Conservation (phyloP, 2,113 vertebrate genomes). For the Tympanuchus pallidicinctus region DNA sequence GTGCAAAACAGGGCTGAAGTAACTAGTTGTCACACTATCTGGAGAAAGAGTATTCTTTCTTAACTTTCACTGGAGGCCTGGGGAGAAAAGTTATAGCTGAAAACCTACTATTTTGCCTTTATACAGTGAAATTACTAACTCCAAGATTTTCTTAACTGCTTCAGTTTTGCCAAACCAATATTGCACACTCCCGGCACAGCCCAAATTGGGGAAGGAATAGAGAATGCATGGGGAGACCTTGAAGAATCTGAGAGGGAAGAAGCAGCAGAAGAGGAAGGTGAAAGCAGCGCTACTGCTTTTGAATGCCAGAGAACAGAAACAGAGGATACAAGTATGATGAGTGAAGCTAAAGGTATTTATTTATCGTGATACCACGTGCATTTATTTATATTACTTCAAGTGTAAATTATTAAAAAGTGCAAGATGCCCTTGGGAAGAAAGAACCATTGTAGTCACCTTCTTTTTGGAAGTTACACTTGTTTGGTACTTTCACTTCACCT, state of each 20-base stretch:
- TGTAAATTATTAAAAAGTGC: background rate
- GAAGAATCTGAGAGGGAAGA: conserved; percentile 84
- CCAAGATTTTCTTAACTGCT: conserved; percentile 76
- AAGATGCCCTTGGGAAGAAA: background rate
- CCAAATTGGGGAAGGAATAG: conserved; percentile 88
- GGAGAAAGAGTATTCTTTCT: background rate
- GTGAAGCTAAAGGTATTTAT: conserved; percentile 18
- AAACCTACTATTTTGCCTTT: background rate
- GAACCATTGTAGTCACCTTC: fast-evolving
- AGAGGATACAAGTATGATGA: background rate
- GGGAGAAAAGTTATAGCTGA: background rate
- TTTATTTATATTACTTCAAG: background rate
- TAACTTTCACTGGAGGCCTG: background rate
- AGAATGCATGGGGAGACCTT: conserved; percentile 89
- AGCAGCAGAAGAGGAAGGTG: conserved; percentile 48
- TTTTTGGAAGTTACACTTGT: background rate
- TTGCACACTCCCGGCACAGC: conserved; percentile 88
- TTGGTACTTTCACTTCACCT: background rate
- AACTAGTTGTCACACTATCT: background rate
- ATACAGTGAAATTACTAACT: background rate
- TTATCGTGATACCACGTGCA: background rate
- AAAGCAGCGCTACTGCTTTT: conserved; percentile 50
- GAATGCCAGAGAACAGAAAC: conserved; percentile 58
- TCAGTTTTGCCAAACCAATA: conserved; percentile 82
- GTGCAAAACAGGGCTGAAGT: background rate